phyloP scores from a whole-genome alignment of 1,140 invertebrate genomes.

The Pygmarrhopalites habei region DNA sequence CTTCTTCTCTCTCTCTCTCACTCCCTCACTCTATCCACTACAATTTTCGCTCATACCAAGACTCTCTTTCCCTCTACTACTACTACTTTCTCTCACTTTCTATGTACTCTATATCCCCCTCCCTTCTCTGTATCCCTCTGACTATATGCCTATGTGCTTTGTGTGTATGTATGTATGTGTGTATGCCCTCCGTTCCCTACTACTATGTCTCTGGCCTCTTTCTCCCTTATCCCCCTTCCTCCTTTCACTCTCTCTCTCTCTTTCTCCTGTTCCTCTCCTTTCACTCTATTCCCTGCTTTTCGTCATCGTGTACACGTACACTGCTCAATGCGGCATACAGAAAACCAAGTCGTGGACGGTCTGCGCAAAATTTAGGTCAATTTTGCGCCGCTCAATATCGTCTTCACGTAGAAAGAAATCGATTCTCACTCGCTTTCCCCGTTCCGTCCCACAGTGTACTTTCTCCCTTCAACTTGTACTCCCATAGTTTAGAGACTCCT shows the following conservation, averaged over 20 bases:
- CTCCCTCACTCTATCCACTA: background rate
- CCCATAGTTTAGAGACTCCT: too few species aligned
- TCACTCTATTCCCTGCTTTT: background rate
- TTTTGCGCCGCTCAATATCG: constrained; percentile 39
- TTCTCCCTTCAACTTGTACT: background rate
- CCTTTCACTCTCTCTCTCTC: constrained; percentile 12
- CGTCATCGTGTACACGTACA: background rate
- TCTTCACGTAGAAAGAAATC: constrained; percentile 37
- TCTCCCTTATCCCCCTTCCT: constrained; percentile 16
- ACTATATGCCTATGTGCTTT: too few species aligned
- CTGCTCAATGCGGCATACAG: constrained; percentile 22
- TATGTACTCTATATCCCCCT: too few species aligned
- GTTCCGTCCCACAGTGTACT: too few species aligned
- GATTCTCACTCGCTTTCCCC: constrained; percentile 20
- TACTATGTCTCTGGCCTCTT: background rate
- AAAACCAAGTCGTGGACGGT: constrained; percentile 17
- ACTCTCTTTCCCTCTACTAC: too few species aligned
- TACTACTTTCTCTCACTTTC: too few species aligned
- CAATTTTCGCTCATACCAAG: too few species aligned
- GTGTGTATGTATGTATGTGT: too few species aligned
- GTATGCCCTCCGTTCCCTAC: too few species aligned
- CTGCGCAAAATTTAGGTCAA: constrained; percentile 38
- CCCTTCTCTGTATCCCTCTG: background rate
- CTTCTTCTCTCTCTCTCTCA: background rate
- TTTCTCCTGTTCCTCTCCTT: background rate